Evolutionary conservation across 2,113 vertebrate genomes (phyloP).

Genomic region (Poicephalus meyeri): DNA sequence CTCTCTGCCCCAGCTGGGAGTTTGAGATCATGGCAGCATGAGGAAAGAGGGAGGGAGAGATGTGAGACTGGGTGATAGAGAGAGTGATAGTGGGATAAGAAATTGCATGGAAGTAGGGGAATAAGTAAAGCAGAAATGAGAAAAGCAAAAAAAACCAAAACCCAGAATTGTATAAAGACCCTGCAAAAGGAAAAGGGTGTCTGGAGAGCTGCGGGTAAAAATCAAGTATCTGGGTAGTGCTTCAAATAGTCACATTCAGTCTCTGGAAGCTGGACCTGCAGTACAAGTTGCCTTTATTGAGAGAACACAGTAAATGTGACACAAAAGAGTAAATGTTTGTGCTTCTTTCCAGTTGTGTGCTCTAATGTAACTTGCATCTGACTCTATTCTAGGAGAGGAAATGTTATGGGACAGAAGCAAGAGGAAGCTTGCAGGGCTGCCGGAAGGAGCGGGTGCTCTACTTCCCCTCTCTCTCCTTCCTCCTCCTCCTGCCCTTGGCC

Average conservation of each 20-base stretch:
- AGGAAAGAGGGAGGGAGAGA: neutral
- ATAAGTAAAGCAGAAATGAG: neutral
- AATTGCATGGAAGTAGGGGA: neutral
- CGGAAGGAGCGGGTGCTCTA: neutral
- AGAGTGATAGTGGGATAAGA: neutral
- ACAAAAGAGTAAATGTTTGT: slow-evolving; percentile 1
- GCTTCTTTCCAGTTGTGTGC: neutral
- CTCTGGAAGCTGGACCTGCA: neutral
- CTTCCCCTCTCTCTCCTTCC: slow-evolving; percentile 18
- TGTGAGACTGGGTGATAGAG: rapidly evolving
- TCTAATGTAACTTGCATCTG: neutral
- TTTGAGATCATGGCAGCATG: neutral
- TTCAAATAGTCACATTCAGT: neutral
- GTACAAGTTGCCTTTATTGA: neutral
- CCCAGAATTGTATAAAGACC: neutral
- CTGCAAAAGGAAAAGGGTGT: neutral
- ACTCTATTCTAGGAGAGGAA: slow-evolving; percentile 10
- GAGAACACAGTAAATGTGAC: neutral
- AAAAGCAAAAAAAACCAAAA: neutral
- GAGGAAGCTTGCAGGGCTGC: neutral
- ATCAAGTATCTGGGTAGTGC: neutral
- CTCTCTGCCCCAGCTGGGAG: neutral
- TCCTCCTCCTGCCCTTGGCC: slow-evolving; percentile 38
- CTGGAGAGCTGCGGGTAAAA: neutral
- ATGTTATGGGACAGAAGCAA: slow-evolving; percentile 31